A percentile compares a stretch with the other conserved stretches of the same genome.
These are phyloP conservation scores for Resseliella maxima DNA, from an alignment of 2,888 invertebrate genomes.

Conservation along the genomic window DNA sequence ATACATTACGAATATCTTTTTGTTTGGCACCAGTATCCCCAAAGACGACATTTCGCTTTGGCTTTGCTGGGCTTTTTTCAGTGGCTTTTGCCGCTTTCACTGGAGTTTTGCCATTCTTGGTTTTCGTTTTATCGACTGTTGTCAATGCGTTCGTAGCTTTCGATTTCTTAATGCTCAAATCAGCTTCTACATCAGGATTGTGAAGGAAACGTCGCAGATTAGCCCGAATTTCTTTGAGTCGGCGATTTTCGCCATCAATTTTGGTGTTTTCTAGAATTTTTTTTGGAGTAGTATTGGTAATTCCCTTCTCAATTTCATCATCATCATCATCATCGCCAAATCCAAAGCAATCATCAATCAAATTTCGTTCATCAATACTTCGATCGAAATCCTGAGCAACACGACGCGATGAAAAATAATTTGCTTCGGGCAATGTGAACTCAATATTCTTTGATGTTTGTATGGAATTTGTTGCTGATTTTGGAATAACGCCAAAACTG, in stretches of 20 bases:
- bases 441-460: not conserved
- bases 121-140: not conserved
- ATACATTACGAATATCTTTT: conserved; percentile 28
- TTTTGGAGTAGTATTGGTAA: not conserved
- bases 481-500: not conserved
- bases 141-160: not conserved
- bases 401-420: conserved; percentile 27
- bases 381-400: conserved; percentile 10
- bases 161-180: not conserved
- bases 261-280: not conserved
- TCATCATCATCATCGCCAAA: conserved; percentile 8
- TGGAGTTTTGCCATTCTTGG: not conserved
- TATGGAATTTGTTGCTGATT: not conserved
- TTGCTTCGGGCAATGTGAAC: not conserved
- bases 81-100: not conserved
- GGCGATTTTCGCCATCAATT: not conserved
- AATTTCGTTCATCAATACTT: not conserved
- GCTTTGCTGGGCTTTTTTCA: not conserved
- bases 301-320: not conserved
- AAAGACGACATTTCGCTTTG: not conserved
- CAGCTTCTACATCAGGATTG: not conserved
- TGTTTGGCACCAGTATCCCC: not conserved
- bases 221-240: not conserved
- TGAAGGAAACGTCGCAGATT: not conserved
- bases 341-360: conserved; percentile 29